Conservation (phyloP, 2,113 vertebrate genomes). For the Pimephales promelas region DNA sequence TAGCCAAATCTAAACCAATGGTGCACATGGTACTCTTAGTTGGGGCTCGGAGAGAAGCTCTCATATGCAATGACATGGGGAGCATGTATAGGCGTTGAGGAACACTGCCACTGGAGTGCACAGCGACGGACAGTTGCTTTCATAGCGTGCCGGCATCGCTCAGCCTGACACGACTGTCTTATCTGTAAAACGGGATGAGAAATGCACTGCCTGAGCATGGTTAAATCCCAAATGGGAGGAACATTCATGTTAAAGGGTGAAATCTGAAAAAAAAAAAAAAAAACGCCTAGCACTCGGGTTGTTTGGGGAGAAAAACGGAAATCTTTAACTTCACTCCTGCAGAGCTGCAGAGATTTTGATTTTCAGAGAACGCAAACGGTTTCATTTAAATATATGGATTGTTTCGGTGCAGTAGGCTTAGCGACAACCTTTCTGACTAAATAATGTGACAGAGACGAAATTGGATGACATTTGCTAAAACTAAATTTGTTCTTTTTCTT, state of each 20-base stretch:
- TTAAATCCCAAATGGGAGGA: slow-evolving; percentile 72
- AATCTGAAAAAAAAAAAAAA: slow-evolving; percentile 65
- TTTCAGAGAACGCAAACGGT: slow-evolving; percentile 67
- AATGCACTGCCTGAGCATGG: slow-evolving; percentile 69
- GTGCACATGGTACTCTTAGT: slow-evolving; percentile 45
- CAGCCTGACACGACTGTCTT: slow-evolving; percentile 61
- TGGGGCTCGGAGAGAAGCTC: slow-evolving; percentile 50
- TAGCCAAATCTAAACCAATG: slow-evolving; percentile 51
- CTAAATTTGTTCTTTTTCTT: slow-evolving; percentile 5
- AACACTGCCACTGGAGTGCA: slow-evolving; percentile 40
- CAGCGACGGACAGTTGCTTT: slow-evolving; percentile 25
- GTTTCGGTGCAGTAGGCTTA: slow-evolving; percentile 48
- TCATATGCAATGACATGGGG: slow-evolving; percentile 53
- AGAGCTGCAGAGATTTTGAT: slow-evolving; percentile 70
- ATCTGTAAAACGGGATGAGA: slow-evolving; percentile 62
- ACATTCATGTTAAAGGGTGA: slow-evolving; percentile 72
- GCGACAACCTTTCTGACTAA: slow-evolving; percentile 28
- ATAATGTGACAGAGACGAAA: slow-evolving; percentile 2
- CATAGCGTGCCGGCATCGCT: slow-evolving; percentile 30
- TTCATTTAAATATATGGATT: slow-evolving; percentile 64
- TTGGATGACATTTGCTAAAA: slow-evolving; percentile 10
- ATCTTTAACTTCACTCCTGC: slow-evolving; percentile 68
- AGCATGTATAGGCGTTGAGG: slow-evolving; percentile 44
- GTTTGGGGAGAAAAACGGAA: slow-evolving; percentile 60
- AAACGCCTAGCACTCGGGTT: slow-evolving; percentile 59